Evolutionary conservation across 2,113 vertebrate species (phyloP).

Genomic region (Pseudopodoces humilis): DNA sequence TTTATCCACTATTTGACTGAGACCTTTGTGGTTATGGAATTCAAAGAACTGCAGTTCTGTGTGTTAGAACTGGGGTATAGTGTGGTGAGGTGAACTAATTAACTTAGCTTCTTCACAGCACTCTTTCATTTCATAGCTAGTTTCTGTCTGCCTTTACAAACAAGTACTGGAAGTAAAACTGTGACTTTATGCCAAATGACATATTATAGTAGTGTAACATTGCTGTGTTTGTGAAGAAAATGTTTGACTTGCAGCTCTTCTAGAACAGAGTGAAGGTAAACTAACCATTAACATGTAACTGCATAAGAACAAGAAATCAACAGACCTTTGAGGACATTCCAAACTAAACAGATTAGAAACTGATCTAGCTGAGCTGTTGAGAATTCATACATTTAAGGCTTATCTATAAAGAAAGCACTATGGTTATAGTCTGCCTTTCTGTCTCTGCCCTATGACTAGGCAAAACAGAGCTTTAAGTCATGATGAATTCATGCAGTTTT

Average conservation of each 20-base stretch:
- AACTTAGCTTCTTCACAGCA: not conserved
- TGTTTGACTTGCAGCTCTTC: not conserved
- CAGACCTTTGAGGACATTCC: not conserved
- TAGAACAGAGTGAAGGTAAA: not conserved
- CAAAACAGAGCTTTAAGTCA: not conserved
- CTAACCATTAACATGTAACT: not conserved
- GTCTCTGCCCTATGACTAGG: not conserved
- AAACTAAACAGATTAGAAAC: not conserved
- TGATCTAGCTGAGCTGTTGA: not conserved
- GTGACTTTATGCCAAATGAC: not conserved
- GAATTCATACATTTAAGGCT: not conserved
- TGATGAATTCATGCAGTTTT: not conserved
- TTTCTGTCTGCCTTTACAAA: not conserved
- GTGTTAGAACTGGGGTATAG: not conserved
- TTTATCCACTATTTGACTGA: not conserved
- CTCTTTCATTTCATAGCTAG: not conserved
- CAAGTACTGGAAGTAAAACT: not conserved
- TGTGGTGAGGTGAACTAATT: not conserved
- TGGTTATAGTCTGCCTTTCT: not conserved
- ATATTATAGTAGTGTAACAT: not conserved
- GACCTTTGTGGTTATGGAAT: not conserved
- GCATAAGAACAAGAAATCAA: not conserved
- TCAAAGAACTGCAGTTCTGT: not conserved
- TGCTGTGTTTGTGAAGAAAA: not conserved
- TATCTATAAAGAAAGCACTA: not conserved